phyloP scores from a whole-genome alignment of 2,888 invertebrate genomes.

The Watsonalla cultraria region DNA sequence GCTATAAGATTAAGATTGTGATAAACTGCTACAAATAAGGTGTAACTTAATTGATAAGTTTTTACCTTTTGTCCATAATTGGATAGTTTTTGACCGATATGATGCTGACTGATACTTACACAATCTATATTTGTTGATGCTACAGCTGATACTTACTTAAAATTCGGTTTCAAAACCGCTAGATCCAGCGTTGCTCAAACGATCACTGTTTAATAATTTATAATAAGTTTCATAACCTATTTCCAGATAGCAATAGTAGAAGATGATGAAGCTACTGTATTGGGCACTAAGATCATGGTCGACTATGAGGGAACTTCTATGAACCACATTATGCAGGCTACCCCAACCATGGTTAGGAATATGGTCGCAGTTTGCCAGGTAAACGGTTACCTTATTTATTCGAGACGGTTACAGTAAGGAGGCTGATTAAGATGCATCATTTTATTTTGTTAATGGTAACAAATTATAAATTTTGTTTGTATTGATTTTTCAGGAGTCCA shows the following conservation, averaged over 20 bases:
- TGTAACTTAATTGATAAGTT: too few species aligned
- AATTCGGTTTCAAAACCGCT: too few species aligned
- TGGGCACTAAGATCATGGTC: constrained; percentile 66
- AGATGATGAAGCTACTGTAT: constrained; percentile 78
- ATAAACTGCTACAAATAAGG: too few species aligned
- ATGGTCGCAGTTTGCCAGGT: constrained; percentile 67
- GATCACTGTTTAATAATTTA: background rate
- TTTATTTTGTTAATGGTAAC: too few species aligned
- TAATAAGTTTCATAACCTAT: background rate
- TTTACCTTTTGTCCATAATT: too few species aligned
- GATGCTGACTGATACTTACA: too few species aligned
- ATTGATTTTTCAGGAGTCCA: constrained; percentile 73
- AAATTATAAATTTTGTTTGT: background rate
- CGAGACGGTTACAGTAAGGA: background rate
- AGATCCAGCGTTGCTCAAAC: background rate
- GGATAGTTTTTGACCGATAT: too few species aligned
- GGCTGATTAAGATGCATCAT: too few species aligned
- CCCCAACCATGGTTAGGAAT: constrained; percentile 80
- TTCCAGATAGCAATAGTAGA: constrained; percentile 78
- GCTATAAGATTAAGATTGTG: too few species aligned
- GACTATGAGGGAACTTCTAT: constrained; percentile 67
- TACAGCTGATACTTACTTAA: too few species aligned
- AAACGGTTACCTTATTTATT: background rate
- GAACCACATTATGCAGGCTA: constrained; percentile 78
- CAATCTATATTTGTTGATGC: too few species aligned